phyloP scores from a whole-genome alignment of 2,888 invertebrate genomes.

The Caenorhabditis plicata region DNA sequence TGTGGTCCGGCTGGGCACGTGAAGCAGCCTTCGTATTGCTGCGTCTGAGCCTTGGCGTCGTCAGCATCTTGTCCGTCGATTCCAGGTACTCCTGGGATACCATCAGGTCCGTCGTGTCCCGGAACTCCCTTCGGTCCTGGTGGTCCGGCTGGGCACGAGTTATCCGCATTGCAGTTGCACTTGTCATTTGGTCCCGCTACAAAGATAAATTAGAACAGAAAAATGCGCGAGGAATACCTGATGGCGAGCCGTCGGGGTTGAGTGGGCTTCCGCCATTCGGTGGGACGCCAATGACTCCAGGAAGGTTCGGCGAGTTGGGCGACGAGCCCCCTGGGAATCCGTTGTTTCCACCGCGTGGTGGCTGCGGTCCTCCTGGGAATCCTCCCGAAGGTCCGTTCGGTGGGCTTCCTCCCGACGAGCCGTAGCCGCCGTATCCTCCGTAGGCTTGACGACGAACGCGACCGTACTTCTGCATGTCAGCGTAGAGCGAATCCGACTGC shows the following conservation, averaged over 20 bases:
- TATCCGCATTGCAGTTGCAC: conserved; percentile 51
- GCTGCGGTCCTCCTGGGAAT: conserved; percentile 24
- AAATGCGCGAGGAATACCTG: background rate
- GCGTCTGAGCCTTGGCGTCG: conserved; percentile 51
- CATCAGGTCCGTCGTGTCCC: conserved; percentile 53
- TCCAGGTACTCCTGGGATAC: conserved; percentile 50
- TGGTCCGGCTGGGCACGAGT: conserved; percentile 51
- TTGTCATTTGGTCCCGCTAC: conserved; percentile 33
- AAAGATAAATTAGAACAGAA: conserved; percentile 3
- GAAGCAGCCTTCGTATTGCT: conserved; percentile 59
- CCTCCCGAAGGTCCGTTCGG: conserved; percentile 20
- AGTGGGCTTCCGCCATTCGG: conserved; percentile 32
- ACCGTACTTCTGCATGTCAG: conserved; percentile 39
- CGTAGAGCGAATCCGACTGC: conserved; percentile 34
- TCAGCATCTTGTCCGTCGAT: conserved; percentile 50
- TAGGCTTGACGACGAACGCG: conserved; percentile 41
- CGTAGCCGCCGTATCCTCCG: conserved; percentile 46
- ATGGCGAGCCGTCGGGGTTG: conserved; percentile 31
- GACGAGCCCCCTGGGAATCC: conserved; percentile 23
- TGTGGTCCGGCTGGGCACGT: conserved; percentile 52
- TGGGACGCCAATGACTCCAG: conserved; percentile 37
- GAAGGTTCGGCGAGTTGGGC: conserved; percentile 19
- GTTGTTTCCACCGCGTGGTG: conserved; percentile 11
- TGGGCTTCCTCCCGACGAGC: conserved; percentile 20
- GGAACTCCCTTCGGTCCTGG: conserved; percentile 49